Conservation (phyloP, 2,113 vertebrate species). For the Hiodon alosoides region DNA sequence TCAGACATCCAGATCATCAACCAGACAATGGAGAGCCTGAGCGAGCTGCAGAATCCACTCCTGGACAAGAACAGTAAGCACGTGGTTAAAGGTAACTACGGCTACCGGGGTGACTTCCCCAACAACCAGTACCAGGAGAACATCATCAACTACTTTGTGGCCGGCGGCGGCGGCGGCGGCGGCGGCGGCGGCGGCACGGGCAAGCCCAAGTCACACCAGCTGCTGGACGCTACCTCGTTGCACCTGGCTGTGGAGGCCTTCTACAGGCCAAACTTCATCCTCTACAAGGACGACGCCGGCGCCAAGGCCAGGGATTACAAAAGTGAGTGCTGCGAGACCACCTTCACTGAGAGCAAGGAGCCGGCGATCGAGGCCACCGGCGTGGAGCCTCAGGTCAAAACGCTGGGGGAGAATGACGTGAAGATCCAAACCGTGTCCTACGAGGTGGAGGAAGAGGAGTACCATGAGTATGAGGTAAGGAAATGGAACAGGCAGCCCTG, state of each 20-base stretch:
- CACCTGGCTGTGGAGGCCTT: conserved; percentile 85
- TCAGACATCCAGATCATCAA: conserved; percentile 15
- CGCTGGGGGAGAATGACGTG: conserved; percentile 70
- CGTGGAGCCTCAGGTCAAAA: conserved; percentile 57
- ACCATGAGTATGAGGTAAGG: conserved; percentile 81
- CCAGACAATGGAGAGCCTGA: conserved; percentile 80
- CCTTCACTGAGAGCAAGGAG: conserved; percentile 82
- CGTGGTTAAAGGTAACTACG: conserved; percentile 62
- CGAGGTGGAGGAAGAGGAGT: conserved; percentile 88
- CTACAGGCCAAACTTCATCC: conserved; percentile 77
- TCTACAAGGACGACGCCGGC: conserved; percentile 74
- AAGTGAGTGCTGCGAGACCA: conserved; percentile 86
- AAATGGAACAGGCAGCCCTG: conserved; percentile 30
- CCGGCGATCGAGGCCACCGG: conserved; percentile 41
- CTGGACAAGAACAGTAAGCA: conserved; percentile 79
- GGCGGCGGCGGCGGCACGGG: conserved; percentile 51
- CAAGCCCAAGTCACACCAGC: conserved; percentile 73
- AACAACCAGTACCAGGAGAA: conserved; percentile 81
- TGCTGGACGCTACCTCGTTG: conserved; percentile 82
- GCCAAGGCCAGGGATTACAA: conserved; percentile 83
- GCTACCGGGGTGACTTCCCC: conserved; percentile 75
- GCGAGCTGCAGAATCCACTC: conserved; percentile 85
- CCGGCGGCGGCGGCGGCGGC: conserved; percentile 49
- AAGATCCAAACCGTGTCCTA: conserved; percentile 92
- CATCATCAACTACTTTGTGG: conserved; percentile 89